These are phyloP conservation scores for Thrips palmi DNA, from an alignment of 1,140 invertebrate genomes.

Conservation along the genomic window DNA sequence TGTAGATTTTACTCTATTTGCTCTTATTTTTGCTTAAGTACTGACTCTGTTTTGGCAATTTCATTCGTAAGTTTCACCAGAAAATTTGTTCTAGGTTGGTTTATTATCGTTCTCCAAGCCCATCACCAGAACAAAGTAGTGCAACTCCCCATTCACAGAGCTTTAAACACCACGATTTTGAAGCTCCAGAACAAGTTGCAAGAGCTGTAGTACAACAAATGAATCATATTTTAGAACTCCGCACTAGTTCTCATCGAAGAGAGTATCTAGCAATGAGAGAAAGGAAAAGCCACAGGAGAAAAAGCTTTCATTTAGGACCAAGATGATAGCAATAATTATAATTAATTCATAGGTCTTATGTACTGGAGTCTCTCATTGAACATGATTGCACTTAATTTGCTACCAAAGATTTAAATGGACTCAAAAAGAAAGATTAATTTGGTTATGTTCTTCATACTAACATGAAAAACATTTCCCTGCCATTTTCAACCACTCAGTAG, in stretches of 20 bases:
- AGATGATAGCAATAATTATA: too few species aligned
- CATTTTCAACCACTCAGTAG: too few species aligned
- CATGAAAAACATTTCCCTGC: too few species aligned
- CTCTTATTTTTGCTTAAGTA: not conserved
- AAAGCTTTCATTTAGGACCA: conserved; percentile 29
- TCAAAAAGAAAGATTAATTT: too few species aligned
- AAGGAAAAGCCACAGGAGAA: conserved; percentile 35
- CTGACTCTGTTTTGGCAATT: not conserved
- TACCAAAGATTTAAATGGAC: too few species aligned
- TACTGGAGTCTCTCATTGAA: too few species aligned
- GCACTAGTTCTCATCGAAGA: conserved; percentile 45
- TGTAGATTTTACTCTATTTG: not conserved
- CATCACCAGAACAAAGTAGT: conserved; percentile 12
- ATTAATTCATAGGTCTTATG: too few species aligned
- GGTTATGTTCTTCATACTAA: too few species aligned
- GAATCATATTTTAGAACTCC: conserved; percentile 67
- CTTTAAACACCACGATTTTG: conserved; percentile 77
- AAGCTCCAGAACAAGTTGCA: conserved; percentile 51
- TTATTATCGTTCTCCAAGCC: conserved; percentile 6
- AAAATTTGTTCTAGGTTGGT: conserved; percentile 13
- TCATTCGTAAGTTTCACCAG: conserved; percentile 2
- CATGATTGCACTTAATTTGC: too few species aligned
- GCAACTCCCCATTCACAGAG: conserved; percentile 24
- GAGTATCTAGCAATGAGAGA: conserved; percentile 48
- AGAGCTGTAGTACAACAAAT: conserved; percentile 73